Base-by-base conservation (phyloP, 2,113 vertebrate genomes). In the Cyanoliseus patagonus region DNA sequence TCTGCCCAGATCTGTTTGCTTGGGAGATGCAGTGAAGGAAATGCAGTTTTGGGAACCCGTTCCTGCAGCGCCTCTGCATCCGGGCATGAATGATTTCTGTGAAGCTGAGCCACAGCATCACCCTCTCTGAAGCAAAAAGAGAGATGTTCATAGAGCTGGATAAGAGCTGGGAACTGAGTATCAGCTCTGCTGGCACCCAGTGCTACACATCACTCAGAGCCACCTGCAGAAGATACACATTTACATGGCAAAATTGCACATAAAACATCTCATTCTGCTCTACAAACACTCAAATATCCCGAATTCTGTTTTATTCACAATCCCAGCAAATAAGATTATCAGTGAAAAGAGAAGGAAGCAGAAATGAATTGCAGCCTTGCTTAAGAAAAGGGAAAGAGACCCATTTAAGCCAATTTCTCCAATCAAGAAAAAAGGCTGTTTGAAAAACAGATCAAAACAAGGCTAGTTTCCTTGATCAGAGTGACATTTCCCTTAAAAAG, bases 381-480 rank as follows among this genome's bases (percentile, higher is more conserved):
- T 93, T 37, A 37, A 89, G 51, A 55, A 57, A 19, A 64, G 31
- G n/a, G 72, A 86, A 23, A 81, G 62, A 88, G 68, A 31, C 79
- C 76, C 79, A 70, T 66, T 94, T 86, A 64, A 92, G 80, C 80
- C 90, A 85, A 92, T 92, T 96, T 92, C 66, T 84, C 73, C 86
- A 83, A 82, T 93, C 94, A 92, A 74, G 64, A 64, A 79, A 74
- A 94, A 94, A 91, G 47, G 77, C 63, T 94, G 70, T 70, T 93
- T 57, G 92, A 91, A 92, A 96, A 94, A 61, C 80, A 84, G 86
- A 88, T 49, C 57, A 78, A 88, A 96, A 90, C 67, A 64, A 94
- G 79, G 69, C 77, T 57, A 2, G 25, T 82, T 84, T 68, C 66
- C 70, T 57, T 69, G 51, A 68, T 68, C 55, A 63, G 18, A 62